Conservation (phyloP, 1,140 invertebrate genomes). For the Psix sp. region DNA sequence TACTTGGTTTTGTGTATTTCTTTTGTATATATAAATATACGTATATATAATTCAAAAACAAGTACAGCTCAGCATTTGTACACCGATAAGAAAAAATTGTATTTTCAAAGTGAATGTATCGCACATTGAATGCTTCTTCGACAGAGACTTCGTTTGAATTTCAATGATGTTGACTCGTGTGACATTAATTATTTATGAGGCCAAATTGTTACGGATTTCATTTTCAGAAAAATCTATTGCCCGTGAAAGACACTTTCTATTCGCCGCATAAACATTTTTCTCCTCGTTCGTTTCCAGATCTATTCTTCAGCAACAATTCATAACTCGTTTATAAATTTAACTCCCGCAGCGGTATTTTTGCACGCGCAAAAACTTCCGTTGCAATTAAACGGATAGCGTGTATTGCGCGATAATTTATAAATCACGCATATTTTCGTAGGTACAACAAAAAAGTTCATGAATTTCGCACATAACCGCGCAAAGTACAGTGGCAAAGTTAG, state of each 20-base stretch:
- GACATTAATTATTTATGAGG: slow-evolving; percentile 48
- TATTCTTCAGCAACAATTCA: slow-evolving; percentile 30
- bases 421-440: slow-evolving; percentile 40
- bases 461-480: slow-evolving; percentile 15
- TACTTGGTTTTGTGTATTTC: too few relatives aligned
- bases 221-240: slow-evolving; percentile 28
- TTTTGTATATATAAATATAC: too few relatives aligned
- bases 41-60: slow-evolving; percentile 6
- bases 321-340: slow-evolving; percentile 48
- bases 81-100: slow-evolving; percentile 22
- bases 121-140: slow-evolving; percentile 30
- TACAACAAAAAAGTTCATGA: slow-evolving; percentile 38
- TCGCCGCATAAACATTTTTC: not conserved
- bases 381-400: slow-evolving; percentile 45
- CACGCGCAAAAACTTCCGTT: slow-evolving; percentile 27
- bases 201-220: slow-evolving; percentile 25
- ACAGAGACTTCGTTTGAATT: slow-evolving; percentile 21
- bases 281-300: slow-evolving; percentile 2
- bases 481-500: not conserved
- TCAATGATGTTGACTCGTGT: slow-evolving; percentile 19
- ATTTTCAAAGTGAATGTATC: slow-evolving; percentile 17
- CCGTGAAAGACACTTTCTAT: slow-evolving; percentile 2
- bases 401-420: slow-evolving; percentile 41
- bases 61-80: slow-evolving; percentile 18
- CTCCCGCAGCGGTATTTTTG: slow-evolving; percentile 7